A percentile compares a stretch with the other conserved stretches of the same genome.
Evolutionary conservation across 2,797 vertebrate species (phyloP).

Genomic region (Rhyacichthys aspro): DNA sequence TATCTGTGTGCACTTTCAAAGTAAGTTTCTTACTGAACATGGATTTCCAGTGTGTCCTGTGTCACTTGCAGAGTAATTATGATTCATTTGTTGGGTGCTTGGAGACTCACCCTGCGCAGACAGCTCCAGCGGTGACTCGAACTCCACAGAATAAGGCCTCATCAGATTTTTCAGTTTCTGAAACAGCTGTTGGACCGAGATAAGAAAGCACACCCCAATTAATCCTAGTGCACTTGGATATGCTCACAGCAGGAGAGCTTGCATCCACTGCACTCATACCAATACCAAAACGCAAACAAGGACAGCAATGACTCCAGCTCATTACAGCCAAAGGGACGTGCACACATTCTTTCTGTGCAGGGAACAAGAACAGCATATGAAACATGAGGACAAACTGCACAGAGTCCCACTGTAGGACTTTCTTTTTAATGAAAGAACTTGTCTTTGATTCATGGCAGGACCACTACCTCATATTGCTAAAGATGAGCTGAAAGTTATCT

Average conservation of each 20-base stretch:
- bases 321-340: conserved; percentile 23
- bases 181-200: conserved; percentile 89
- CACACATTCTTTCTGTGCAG: conserved; percentile 13
- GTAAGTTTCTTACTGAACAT: too few relatives aligned
- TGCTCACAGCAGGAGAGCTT: conserved; percentile 27
- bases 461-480: neutral
- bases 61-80: neutral
- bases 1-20: too few relatives aligned
- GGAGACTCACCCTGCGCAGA: conserved; percentile 92
- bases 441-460: neutral
- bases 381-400: neutral
- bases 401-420: neutral
- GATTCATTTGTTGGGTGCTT: conserved; percentile 14
- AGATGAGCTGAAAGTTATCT: neutral
- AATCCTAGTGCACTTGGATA: conserved; percentile 47
- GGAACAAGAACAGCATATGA: conserved; percentile 24
- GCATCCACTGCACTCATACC: conserved; percentile 24
- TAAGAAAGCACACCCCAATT: conserved; percentile 67
- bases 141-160: conserved; percentile 95
- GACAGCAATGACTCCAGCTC: conserved; percentile 25
- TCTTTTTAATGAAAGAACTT: neutral
- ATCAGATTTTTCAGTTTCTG: conserved; percentile 98
- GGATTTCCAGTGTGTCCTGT: too few relatives aligned
- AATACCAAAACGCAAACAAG: conserved; percentile 6
- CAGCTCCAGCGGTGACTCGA: conserved; percentile 97